Evolutionary conservation across 2,113 vertebrate genomes (phyloP).

Genomic region (Stegostoma tigrinum): DNA sequence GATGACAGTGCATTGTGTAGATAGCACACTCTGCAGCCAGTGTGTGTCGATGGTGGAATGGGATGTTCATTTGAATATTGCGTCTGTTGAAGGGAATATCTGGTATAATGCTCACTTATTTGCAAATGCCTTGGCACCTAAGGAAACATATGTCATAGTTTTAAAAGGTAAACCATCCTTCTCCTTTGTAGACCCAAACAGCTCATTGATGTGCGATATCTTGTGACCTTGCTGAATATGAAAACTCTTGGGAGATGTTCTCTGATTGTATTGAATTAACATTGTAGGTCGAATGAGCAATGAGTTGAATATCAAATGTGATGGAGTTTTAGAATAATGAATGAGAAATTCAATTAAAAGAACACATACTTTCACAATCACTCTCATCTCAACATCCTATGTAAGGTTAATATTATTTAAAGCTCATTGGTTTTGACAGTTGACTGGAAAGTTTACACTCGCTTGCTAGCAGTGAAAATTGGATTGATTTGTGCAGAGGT

Average conservation of each 20-base stretch:
- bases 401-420: conserved; percentile 14
- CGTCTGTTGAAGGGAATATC: background rate
- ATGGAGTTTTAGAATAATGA: background rate
- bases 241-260: background rate
- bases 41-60: too few relatives aligned
- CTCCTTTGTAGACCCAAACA: background rate
- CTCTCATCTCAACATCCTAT: background rate
- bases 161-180: background rate
- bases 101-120: background rate
- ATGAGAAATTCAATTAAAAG: background rate
- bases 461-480: background rate
- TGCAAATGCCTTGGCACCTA: background rate
- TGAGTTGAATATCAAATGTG: background rate
- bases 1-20: too few relatives aligned
- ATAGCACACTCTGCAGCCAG: too few relatives aligned
- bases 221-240: background rate
- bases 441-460: background rate
- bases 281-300: background rate
- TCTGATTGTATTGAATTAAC: background rate
- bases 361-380: conserved; percentile 2
- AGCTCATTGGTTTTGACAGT: conserved; percentile 24
- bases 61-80: too few relatives aligned
- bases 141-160: conserved; percentile 35
- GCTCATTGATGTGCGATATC: background rate
- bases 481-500: background rate